These are phyloP conservation scores for Masnerella sp. DNA, from an alignment of 2,888 invertebrate genomes.

Conservation along the genomic window DNA sequence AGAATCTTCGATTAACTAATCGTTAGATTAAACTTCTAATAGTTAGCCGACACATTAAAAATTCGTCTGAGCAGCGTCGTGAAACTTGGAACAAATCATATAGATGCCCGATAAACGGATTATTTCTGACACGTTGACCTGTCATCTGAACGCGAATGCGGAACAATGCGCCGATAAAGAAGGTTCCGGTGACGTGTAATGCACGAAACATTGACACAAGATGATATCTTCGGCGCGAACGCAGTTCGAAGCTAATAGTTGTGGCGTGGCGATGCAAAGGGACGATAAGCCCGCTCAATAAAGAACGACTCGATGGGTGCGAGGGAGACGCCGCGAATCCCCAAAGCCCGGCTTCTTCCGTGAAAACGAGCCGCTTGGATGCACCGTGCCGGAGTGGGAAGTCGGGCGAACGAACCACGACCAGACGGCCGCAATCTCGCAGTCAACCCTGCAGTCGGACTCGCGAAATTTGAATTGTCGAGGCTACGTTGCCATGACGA, in stretches of 20 bases:
- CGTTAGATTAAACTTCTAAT: no score
- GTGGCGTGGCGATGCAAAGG: slow-evolving; percentile 25
- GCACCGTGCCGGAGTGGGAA: slow-evolving; percentile 36
- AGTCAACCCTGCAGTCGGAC: slow-evolving; percentile 31
- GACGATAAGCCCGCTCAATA: slow-evolving; percentile 41
- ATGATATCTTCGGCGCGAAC: slow-evolving; percentile 27
- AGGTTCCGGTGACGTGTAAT: not conserved
- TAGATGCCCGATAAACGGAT: slow-evolving; percentile 22
- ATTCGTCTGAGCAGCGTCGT: slow-evolving; percentile 14
- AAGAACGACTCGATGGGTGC: slow-evolving; percentile 36
- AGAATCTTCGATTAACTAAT: no score
- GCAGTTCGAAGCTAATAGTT: slow-evolving; percentile 15
- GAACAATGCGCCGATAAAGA: slow-evolving; percentile 26
- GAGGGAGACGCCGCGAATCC: slow-evolving; percentile 24
- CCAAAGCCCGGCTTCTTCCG: slow-evolving; percentile 36
- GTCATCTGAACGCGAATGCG: slow-evolving; percentile 31
- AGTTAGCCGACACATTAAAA: slow-evolving; percentile 3
- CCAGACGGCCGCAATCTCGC: slow-evolving; percentile 44
- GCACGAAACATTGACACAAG: slow-evolving; percentile 44
- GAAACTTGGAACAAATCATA: slow-evolving; percentile 16
- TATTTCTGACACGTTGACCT: slow-evolving; percentile 30
- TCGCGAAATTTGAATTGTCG: slow-evolving; percentile 40
- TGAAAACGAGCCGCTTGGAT: slow-evolving; percentile 45
- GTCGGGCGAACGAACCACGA: slow-evolving; percentile 39
- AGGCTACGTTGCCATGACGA: slow-evolving; percentile 9